Evolutionary conservation across 64 coral and sea anemone genomes (phyloP).

Genomic region (Trachythela sp.): DNA sequence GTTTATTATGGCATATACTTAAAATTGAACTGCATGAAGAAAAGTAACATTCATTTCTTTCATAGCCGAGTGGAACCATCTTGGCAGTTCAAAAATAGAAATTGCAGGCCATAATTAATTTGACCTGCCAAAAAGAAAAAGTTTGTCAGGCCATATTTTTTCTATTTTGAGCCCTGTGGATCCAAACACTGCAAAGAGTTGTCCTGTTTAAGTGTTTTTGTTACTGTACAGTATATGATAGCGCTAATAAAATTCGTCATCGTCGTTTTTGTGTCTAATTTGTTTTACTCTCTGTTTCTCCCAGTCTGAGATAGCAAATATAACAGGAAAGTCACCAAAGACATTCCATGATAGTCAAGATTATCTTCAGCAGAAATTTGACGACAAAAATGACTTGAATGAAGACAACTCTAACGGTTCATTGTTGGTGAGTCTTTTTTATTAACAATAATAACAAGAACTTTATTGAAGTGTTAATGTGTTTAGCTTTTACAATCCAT

Average conservation of each 20-base stretch:
- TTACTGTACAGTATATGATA: too few relatives aligned
- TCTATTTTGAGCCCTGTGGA: too few relatives aligned
- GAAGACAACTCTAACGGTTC: background rate
- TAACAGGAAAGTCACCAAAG: background rate
- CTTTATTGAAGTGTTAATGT: background rate
- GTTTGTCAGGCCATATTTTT: too few relatives aligned
- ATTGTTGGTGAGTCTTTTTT: background rate
- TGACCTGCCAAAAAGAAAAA: too few relatives aligned
- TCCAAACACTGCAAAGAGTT: too few relatives aligned
- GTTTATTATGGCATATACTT: too few relatives aligned
- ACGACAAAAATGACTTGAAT: background rate
- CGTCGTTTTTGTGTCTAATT: background rate
- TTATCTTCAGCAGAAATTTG: background rate
- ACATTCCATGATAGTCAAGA: background rate
- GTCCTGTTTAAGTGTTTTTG: too few relatives aligned
- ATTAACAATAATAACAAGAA: background rate
- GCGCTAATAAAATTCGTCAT: background rate
- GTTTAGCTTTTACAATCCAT: background rate
- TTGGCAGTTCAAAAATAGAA: too few relatives aligned
- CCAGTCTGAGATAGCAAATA: background rate
- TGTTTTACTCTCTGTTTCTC: background rate
- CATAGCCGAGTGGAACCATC: too few relatives aligned
- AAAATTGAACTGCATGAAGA: too few relatives aligned
- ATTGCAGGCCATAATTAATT: too few relatives aligned
- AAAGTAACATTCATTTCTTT: too few relatives aligned